Base-by-base conservation (phyloP, 2,888 invertebrate species). In the Drosophila nigritarsus region DNA sequence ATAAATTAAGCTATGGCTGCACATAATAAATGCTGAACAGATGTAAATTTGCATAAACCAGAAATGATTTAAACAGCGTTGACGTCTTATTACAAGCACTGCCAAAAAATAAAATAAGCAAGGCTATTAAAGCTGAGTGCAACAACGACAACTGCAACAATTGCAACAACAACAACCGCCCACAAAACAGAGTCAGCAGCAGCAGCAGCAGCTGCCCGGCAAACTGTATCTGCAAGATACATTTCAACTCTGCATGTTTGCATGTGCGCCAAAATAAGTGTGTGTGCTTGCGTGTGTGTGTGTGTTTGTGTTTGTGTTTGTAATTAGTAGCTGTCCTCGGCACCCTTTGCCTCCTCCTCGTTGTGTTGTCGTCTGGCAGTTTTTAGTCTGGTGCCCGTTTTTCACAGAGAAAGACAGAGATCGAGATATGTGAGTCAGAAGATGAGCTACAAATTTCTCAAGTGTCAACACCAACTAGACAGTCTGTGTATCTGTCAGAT, bases 361-460 rank as follows among this genome's bases (percentile, higher is more conserved):
- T 13, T 9, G 27, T 45, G 15, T 24, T 45, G 45, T 24, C 45
- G 15, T 45, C 45, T 45, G 45, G 15, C 45, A 45, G 45, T 24
- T 45, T 45, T 45, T 45, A 45, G 45, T 15, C 42, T 56, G 40
- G 11, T n/a, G 42, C 56, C 56, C 55, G 55, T 62, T 72, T 89
- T 85, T 87, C 81, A 64, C 85, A 66, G 73, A 60, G 63, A 60
- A 65, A 82, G 56, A 58, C 59, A 48, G 51, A 73, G 65, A 88
- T 82, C 86, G 80, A 87, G 90, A 86, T 88, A 87, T 77, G 87
- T 82, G 73, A 67, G 77, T 74, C 87, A 89, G 77, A 83, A 86
- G 90, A 87, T 90, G 91, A 92, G 87, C 92, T 89, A 92, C 92
- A 92, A 92, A 92, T 92, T 92, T 92, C 92, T 91, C 91, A 92